Base-by-base conservation (phyloP, 2,113 vertebrate genomes). In the Gopherus evgoodei region DNA sequence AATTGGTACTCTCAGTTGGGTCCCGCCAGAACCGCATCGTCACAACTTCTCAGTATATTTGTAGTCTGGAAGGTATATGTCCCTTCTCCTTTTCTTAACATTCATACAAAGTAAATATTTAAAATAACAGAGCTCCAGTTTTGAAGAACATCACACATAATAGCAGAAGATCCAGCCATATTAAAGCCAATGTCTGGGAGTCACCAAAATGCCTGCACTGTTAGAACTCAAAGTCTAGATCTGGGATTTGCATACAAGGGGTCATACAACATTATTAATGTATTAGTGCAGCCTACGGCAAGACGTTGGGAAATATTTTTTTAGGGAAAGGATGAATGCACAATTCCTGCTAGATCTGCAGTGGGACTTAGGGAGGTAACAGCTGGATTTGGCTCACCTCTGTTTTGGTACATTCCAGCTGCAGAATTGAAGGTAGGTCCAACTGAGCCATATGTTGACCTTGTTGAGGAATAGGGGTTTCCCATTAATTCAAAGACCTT, bases 391-490 rank as follows among this genome's bases (percentile, higher is more conserved):
- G 11, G 31, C 94, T 88, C 90, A 42, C 89, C 89, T 81, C 93
- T 89, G 84, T 86, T 59, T 93, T 35, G 91, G 95, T 80, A 44
- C 72, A 87, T 95, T 79, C 89, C 44, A 91, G 92, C 96, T 95
- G 93, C 87, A 90, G 84, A 88, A 84, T 27, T 92, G 93, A 96
- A 94, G 91, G 72, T 62, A 92, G 79, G 94, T 90, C 84, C 83
- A 90, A 93, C 83, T 93, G 82, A 95, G 86, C 90, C 47, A 35
- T 86, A 96, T 96, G 95, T 91, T 90, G 89, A 95, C 84, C 97
- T 95, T 76, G 84, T 87, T 47, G 87, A 95, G 85, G 81, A 95
- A 92, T 83, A 14, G 81, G 88, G 76, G 75, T 50, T 85, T 92
- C 81, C 84, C 21, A 10, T 72, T 88, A 91, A 89, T 90, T 84